Evolutionary conservation across 2,113 vertebrate species (phyloP).

Genomic region (Parotia lawesii): DNA sequence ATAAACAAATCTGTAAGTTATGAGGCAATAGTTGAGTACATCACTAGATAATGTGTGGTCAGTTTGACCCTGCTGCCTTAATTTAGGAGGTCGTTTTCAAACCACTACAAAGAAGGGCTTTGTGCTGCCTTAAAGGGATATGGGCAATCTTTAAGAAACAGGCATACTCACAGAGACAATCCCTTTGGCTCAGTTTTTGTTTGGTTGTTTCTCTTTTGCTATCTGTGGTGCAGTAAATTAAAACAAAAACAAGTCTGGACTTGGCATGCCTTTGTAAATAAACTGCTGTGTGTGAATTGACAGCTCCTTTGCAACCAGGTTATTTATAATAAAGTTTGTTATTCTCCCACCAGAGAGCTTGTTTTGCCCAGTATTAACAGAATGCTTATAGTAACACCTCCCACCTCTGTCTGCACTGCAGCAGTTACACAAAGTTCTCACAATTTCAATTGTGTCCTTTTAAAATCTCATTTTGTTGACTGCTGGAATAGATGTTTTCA

Average conservation of each 20-base stretch:
- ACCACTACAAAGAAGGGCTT: constrained; percentile 9
- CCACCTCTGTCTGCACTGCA: not conserved
- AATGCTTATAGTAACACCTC: not conserved
- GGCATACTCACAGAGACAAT: not conserved
- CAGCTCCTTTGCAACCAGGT: constrained; percentile 20
- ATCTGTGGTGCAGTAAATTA: constrained; percentile 54
- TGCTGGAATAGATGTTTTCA: not conserved
- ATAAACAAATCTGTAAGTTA: constrained; percentile 48
- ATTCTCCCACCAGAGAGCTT: constrained; percentile 12
- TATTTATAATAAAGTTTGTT: constrained; percentile 30
- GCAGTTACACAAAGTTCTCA: not conserved
- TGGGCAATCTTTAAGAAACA: not conserved
- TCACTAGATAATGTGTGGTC: constrained; percentile 40
- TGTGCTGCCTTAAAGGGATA: constrained; percentile 35
- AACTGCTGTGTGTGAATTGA: constrained; percentile 20
- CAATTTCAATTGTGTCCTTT: not conserved
- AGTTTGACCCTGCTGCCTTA: constrained; percentile 49
- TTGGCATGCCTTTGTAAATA: constrained; percentile 39
- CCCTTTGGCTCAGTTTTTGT: constrained; percentile 21
- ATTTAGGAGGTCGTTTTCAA: constrained; percentile 37
- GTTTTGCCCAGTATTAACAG: not conserved
- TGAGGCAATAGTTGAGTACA: constrained; percentile 48
- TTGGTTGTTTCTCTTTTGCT: constrained; percentile 38
- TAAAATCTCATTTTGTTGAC: not conserved
- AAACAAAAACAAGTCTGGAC: constrained; percentile 41